Base-by-base conservation (phyloP, 1,140 invertebrate genomes). In the Drosophila serrata region DNA sequence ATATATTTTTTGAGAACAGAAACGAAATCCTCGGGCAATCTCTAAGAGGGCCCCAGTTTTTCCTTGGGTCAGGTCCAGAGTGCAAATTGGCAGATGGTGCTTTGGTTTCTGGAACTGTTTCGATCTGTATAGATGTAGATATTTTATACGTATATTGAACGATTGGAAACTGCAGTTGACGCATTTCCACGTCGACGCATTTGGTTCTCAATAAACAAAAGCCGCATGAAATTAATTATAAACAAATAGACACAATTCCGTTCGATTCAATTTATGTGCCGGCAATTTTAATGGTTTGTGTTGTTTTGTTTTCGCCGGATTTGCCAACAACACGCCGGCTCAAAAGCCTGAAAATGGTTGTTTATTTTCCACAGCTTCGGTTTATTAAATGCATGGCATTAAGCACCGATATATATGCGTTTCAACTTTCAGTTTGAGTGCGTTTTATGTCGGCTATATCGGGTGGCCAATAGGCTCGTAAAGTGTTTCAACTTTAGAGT, bases 171-270 rank as follows among this genome's bases (percentile, higher is more conserved):
- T 74, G 68, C 75, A 77, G 62, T 77, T 76, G 62, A 77, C 73
- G 75, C 73, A 77, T 68, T 76, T 69, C 60, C 74, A 73, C 4
- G 73, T 40, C 70, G 61, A 67, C 79, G 73, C 55, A 80, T 81
- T 72, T 81, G 17, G 24, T 37, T 37, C 37, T 39, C 43, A 40
- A 53, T 67, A 72, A 81, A 86, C 75, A 80, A 87, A 62, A 70
- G 65, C 56, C 79, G 43, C 70, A 87, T 67, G 63, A 74, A 69
- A 79, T 80, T 79, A 64, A 87, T 82, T 87, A 87, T 87, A 87
- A 88, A 87, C 82, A 87, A 88, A 81, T 70, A 70, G 80, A 70
- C 53, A 58, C 35, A 29, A 33, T 75, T 73, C 17, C 31, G 58
- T 46, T 58, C 31, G 58, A 43, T 58, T 57, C 51, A 22, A 87